Evolutionary conservation across 1,140 invertebrate genomes (phyloP), one percentile per base, ranked within the genome.

Genomic region (Wiebesia pumilae): DNA sequence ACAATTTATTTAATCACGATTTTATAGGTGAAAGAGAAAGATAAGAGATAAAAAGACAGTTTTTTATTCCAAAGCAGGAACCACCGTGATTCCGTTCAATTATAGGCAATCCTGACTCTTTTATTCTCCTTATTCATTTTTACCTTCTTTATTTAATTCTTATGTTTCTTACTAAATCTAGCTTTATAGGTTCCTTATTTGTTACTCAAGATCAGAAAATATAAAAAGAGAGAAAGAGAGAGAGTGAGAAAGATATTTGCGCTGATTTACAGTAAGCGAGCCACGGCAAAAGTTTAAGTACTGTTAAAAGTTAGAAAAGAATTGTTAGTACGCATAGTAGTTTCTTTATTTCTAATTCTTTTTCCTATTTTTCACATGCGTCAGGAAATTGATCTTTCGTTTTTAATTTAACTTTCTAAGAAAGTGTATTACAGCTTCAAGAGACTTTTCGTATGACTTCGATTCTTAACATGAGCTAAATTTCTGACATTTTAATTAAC

Each of bases 1-100:
- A 82, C 86, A 81, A 90, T 90, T 89, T 84, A 79, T 89, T 88
- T 86, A 82, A 89, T 90, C 89, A 77, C 54, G 87, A 91, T 88
- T 89, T 87, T 67, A 62, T 86, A 69, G 71, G 43, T 75, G 40
- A 75, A 75, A 85, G 78, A 84, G 1, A 67, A n/a, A 65, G 30
- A 77, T 84, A 40, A 69, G 33, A 87, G 78, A 86, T 40, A 80
- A 24, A 38, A 43, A 87, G 24, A 10, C 0, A n/a, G 7, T 33
- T 35, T 79, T 51, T 54, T 65, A 54, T 35, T 80, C 6, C 33
- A 65, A 4, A 4, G 51, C 40, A 85, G 84, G 65, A 87, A 85
- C 87, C 87, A 84, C 71, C 87, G 85, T 88, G 85, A 86, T 89
- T 89, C 87, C 87, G 86, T 88, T 87, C 87, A 83, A 90, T 89